Evolutionary conservation across 2,888 invertebrate genomes (phyloP).

Genomic region (Choristoneura rosaceana): DNA sequence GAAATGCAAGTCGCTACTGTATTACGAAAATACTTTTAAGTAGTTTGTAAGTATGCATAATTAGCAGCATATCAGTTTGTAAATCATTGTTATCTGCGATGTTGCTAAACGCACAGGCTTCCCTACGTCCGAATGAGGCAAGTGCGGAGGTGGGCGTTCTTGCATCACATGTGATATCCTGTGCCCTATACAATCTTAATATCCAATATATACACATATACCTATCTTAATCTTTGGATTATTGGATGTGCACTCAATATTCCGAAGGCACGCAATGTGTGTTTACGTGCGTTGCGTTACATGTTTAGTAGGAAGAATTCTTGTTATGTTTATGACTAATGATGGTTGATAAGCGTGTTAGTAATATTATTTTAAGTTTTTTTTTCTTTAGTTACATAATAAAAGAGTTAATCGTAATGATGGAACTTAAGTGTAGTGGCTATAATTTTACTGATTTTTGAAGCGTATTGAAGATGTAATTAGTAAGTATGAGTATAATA

Average conservation of each 20-base stretch:
- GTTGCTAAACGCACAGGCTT: conserved; percentile 55
- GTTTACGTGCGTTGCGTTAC: conserved; percentile 25
- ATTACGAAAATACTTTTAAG: conserved; percentile 24
- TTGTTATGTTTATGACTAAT: conserved; percentile 26
- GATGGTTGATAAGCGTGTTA: background rate
- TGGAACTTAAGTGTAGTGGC: too few species aligned
- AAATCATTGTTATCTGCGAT: conserved; percentile 57
- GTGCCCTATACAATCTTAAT: conserved; percentile 42
- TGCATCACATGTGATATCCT: conserved; percentile 60
- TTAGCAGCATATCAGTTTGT: conserved; percentile 54
- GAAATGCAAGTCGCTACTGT: conserved; percentile 17
- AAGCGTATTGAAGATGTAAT: too few species aligned
- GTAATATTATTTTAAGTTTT: background rate
- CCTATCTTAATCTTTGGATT: conserved; percentile 15
- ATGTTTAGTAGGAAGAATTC: background rate
- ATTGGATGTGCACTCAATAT: conserved; percentile 37
- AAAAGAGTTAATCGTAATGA: too few species aligned
- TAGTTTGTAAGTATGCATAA: conserved; percentile 39
- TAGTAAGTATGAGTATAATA: too few species aligned
- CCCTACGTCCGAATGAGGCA: conserved; percentile 55
- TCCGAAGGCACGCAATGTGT: conserved; percentile 21
- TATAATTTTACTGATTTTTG: too few species aligned
- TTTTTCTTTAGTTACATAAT: too few species aligned
- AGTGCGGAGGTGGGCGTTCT: conserved; percentile 54
- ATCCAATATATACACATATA: background rate